Evolutionary conservation across 1,140 invertebrate species (phyloP).

Genomic region (Microplitis mediator): DNA sequence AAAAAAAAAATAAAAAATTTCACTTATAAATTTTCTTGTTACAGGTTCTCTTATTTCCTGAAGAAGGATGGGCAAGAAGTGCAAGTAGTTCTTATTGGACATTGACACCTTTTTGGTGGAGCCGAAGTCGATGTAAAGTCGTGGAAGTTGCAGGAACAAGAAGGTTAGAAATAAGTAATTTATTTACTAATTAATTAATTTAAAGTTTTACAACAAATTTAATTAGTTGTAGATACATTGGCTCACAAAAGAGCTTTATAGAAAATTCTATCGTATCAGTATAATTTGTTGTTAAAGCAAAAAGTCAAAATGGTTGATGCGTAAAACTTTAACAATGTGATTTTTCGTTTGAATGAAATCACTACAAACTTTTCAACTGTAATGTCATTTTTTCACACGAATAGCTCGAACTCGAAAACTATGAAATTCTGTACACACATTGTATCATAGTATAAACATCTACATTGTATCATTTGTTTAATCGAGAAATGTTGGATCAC

Average conservation of each 20-base stretch:
- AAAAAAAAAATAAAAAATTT: too few relatives aligned
- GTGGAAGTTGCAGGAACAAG: conserved; percentile 82
- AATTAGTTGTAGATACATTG: background rate
- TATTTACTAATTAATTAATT: background rate
- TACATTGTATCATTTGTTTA: too few relatives aligned
- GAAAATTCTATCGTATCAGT: background rate
- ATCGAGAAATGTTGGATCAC: too few relatives aligned
- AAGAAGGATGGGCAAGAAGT: conserved; percentile 85
- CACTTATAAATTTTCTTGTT: conserved; percentile 34
- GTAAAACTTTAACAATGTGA: background rate
- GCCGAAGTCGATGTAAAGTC: conserved; percentile 78
- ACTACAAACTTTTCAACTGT: background rate
- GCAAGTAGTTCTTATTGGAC: conserved; percentile 86
- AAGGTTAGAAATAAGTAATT: conserved; percentile 60
- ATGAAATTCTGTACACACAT: background rate
- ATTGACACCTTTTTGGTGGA: conserved; percentile 86
- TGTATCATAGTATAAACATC: background rate
- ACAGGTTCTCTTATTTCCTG: conserved; percentile 81
- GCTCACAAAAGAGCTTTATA: background rate
- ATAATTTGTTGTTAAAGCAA: background rate
- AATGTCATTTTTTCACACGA: conserved; percentile 28
- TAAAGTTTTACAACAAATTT: background rate
- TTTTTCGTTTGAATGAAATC: conserved; percentile 1
- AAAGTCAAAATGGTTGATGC: conserved; percentile 17
- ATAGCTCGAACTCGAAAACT: conserved; percentile 34